Conservation (phyloP, 2,113 vertebrate genomes). For the Athene noctua region DNA sequence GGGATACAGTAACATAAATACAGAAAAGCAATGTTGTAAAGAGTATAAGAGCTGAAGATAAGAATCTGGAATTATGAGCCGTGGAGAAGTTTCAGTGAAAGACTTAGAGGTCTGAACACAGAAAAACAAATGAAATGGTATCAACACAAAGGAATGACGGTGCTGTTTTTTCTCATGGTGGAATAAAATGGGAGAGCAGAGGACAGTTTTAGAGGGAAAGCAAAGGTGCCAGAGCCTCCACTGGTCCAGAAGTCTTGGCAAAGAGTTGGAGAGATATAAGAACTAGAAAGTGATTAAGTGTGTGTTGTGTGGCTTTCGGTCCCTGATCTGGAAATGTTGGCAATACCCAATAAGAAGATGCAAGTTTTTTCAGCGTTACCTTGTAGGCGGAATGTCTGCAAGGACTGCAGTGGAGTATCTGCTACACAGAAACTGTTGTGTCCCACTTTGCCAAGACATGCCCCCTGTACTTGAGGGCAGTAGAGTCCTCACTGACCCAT, state of each 20-base stretch:
- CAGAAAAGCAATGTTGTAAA: background rate
- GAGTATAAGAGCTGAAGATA: background rate
- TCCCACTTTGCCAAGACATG: background rate
- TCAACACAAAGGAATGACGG: background rate
- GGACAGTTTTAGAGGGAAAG: background rate
- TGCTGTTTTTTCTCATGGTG: background rate
- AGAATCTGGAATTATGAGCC: background rate
- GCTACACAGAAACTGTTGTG: background rate
- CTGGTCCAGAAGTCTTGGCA: background rate
- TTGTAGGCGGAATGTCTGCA: background rate
- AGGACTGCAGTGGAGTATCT: background rate
- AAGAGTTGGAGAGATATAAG: background rate
- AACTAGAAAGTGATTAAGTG: background rate
- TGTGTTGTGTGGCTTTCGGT: background rate
- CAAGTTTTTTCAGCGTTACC: background rate
- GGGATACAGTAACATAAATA: background rate
- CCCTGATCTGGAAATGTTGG: background rate
- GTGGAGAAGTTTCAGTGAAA: background rate
- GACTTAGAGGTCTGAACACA: background rate
- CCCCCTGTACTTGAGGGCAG: accelerated
- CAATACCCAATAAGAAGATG: background rate
- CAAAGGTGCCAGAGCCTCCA: background rate
- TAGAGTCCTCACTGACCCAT: background rate
- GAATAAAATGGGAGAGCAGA: background rate
- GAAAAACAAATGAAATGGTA: background rate